A percentile compares a stretch with the other conserved stretches of the same genome.
These are phyloP conservation scores for Piaya cayana DNA, from an alignment of 2,113 vertebrate species.

Conservation along the genomic window DNA sequence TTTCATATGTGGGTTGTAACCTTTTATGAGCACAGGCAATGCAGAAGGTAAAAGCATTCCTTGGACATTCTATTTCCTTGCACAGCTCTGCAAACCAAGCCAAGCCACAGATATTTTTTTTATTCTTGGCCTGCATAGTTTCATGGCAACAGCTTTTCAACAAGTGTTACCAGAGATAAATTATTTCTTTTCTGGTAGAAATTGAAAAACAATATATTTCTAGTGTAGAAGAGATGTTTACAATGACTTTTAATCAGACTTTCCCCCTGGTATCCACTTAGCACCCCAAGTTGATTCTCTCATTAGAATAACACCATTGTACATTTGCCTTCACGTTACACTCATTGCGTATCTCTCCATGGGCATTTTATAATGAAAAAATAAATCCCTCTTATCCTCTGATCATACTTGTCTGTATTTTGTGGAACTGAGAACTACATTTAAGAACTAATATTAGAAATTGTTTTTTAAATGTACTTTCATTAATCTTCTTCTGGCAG, in stretches of 20 bases:
- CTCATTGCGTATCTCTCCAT: neutral
- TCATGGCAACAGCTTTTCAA: neutral
- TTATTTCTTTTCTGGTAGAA: neutral
- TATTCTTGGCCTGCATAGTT: neutral
- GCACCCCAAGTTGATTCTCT: neutral
- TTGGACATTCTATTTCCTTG: neutral
- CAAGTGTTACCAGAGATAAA: neutral
- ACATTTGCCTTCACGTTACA: neutral
- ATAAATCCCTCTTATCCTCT: neutral
- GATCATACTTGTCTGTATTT: neutral
- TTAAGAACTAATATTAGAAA: neutral
- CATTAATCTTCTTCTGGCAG: neutral
- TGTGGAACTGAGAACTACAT: neutral
- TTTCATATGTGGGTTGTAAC: accelerated
- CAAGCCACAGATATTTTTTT: neutral
- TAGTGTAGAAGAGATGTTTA: neutral
- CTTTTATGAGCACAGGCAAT: neutral
- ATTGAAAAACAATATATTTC: neutral
- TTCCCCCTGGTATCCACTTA: neutral
- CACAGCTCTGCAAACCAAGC: neutral
- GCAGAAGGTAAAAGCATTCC: neutral
- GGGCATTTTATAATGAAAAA: neutral
- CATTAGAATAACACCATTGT: neutral
- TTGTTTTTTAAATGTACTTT: neutral
- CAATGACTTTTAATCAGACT: neutral